Evolutionary conservation across 1,140 invertebrate species (phyloP).

Genomic region (Meteorus sp.): DNA sequence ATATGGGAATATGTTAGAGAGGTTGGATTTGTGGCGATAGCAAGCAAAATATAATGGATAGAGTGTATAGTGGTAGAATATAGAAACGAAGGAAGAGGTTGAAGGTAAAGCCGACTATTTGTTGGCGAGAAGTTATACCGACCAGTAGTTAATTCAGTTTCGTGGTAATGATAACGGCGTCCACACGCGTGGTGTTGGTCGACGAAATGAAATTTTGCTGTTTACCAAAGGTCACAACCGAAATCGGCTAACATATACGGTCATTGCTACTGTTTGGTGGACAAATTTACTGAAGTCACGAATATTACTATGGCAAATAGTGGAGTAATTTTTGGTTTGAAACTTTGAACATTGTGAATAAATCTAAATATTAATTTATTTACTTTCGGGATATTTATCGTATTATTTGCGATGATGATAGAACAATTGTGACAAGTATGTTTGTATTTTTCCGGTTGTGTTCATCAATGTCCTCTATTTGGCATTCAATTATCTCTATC

Average conservation of each 20-base stretch:
- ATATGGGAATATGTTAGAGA: no score
- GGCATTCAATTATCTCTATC: no score
- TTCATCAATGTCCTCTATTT: slow-evolving; percentile 31
- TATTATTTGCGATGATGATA: no score
- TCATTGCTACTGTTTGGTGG: slow-evolving; percentile 25
- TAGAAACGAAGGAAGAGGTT: no score
- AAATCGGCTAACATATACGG: slow-evolving; percentile 29
- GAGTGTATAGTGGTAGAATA: no score
- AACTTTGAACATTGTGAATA: background rate
- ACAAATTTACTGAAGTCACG: slow-evolving; percentile 3
- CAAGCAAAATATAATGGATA: no score
- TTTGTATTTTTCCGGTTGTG: no score
- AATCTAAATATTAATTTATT: background rate
- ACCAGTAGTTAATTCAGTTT: slow-evolving; percentile 12
- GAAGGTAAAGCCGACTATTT: no score
- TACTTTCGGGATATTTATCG: no score
- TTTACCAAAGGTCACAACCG: slow-evolving; percentile 26
- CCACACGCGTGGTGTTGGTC: slow-evolving; percentile 13
- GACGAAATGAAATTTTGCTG: slow-evolving; percentile 29
- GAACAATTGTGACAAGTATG: no score
- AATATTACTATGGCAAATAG: slow-evolving; percentile 6
- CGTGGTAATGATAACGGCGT: slow-evolving; percentile 7
- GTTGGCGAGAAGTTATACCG: slow-evolving; percentile 1
- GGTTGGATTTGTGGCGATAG: no score
- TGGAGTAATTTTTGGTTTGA: no score